Conservation (phyloP, 2,888 invertebrate species). For the Dryadula phaetusa region DNA sequence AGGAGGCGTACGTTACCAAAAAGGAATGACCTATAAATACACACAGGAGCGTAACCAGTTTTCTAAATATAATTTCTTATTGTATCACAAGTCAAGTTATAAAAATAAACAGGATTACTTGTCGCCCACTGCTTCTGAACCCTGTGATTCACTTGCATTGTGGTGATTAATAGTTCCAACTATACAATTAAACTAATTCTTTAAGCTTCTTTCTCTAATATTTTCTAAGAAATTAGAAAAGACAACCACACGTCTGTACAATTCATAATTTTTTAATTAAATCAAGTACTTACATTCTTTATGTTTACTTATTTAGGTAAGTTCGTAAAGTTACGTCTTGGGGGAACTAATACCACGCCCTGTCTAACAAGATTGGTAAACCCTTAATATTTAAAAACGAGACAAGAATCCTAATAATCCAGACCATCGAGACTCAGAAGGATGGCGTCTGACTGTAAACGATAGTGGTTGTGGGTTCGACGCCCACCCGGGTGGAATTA, state of each 20-base stretch:
- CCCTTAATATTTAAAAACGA: no score
- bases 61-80: slow-evolving; percentile 65
- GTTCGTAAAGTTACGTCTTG: no score
- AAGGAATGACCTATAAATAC: slow-evolving; percentile 47
- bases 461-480: no score
- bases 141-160: slow-evolving; percentile 60
- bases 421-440: no score
- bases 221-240: slow-evolving; percentile 19
- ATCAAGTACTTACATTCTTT: background rate
- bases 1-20: slow-evolving; percentile 45
- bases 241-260: background rate
- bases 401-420: no score
- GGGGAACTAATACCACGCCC: no score
- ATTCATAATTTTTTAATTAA: background rate
- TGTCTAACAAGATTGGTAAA: no score
- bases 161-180: slow-evolving; percentile 62
- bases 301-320: background rate
- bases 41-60: slow-evolving; percentile 49
- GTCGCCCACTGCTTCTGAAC: slow-evolving; percentile 64
- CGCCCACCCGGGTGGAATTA: no score
- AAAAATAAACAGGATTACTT: slow-evolving; percentile 70
- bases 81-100: slow-evolving; percentile 65
- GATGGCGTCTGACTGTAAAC: no score
- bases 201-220: slow-evolving; percentile 44
- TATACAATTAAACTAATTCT: slow-evolving; percentile 54